Evolutionary conservation across 2,797 vertebrate species (phyloP).

Genomic region (Crocodylus rhombifer): DNA sequence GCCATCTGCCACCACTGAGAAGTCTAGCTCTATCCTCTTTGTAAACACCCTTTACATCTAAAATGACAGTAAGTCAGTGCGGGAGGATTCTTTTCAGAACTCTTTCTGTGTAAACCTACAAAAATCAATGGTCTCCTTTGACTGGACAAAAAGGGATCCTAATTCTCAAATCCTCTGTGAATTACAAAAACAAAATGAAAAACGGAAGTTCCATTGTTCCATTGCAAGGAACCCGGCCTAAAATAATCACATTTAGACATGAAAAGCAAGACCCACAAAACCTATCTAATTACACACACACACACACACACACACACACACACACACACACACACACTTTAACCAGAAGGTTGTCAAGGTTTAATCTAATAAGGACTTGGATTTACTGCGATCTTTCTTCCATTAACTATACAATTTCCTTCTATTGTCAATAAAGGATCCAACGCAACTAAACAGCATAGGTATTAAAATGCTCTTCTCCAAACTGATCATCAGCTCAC

Average conservation of each 20-base stretch:
- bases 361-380: background rate
- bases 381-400: background rate
- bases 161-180: background rate
- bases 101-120: background rate
- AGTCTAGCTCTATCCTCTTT: too few species aligned
- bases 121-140: background rate
- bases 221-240: background rate
- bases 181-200: background rate
- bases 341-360: background rate
- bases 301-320: background rate
- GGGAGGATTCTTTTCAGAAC: background rate
- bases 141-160: background rate
- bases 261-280: background rate
- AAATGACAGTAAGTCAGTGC: background rate
- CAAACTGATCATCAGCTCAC: background rate
- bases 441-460: background rate
- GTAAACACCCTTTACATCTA: too few species aligned
- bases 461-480: conserved; percentile 8
- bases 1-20: too few species aligned
- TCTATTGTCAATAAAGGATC: background rate
- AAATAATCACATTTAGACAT: background rate
- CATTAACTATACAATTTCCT: background rate
- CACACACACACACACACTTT: background rate
- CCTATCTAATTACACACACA: background rate
- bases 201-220: background rate